A percentile compares a stretch with the other conserved stretches of the same genome.
phyloP scores from a whole-genome alignment of 2,113 vertebrate genomes.

The Camarhynchus parvulus region DNA sequence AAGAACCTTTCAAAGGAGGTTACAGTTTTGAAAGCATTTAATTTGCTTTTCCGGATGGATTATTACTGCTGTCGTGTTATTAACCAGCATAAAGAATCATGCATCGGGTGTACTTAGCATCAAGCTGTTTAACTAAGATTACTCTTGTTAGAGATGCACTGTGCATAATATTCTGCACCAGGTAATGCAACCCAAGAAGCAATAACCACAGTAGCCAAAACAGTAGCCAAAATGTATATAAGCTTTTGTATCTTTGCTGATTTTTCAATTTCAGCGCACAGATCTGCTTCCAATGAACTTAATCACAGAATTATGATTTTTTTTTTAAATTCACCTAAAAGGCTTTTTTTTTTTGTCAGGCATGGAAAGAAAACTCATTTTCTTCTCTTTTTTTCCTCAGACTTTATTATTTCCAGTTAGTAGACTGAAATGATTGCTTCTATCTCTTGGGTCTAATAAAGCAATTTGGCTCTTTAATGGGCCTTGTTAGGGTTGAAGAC shows the following conservation, averaged over 20 bases:
- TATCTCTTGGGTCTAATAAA: constrained; percentile 76
- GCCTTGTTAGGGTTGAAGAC: constrained; percentile 74
- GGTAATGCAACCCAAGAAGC: not conserved
- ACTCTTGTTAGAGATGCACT: not conserved
- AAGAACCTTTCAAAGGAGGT: constrained; percentile 23
- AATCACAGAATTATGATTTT: not conserved
- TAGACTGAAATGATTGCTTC: constrained; percentile 70
- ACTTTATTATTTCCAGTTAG: constrained; percentile 71
- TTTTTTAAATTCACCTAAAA: not conserved
- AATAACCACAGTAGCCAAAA: not conserved
- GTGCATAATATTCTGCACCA: not conserved
- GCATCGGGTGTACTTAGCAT: constrained; percentile 31
- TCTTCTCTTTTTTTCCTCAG: not conserved
- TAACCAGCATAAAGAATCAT: constrained; percentile 4
- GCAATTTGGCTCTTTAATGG: constrained; percentile 73
- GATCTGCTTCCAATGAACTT: not conserved
- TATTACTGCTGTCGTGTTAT: constrained; percentile 39
- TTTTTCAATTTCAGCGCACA: not conserved
- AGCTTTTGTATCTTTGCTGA: not conserved
- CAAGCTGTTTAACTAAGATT: constrained; percentile 39
- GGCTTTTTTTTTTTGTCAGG: not conserved
- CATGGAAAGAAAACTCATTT: constrained; percentile 23
- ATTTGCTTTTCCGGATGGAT: not conserved
- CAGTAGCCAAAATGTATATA: not conserved
- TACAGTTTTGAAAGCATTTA: constrained; percentile 33